Conservation (phyloP, 1,140 invertebrate genomes). For the Anoplophora glabripennis region DNA sequence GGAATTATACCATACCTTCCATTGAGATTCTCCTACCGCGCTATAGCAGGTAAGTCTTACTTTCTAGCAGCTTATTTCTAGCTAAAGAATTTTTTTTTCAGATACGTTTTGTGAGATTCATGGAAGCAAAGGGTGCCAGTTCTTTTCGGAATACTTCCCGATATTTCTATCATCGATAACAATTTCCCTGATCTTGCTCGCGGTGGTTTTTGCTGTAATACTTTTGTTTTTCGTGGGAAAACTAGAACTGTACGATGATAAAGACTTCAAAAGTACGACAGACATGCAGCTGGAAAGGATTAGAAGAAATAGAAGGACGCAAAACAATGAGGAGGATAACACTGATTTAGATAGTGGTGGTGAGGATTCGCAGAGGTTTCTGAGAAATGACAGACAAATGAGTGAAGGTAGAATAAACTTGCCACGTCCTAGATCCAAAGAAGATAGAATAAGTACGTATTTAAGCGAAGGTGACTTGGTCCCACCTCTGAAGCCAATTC, state of each 20-base stretch:
- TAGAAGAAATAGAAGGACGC: neutral
- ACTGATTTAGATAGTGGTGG: neutral
- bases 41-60: slow-evolving; percentile 50
- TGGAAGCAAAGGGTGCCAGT: slow-evolving; percentile 26
- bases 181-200: slow-evolving; percentile 28
- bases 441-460: slow-evolving; percentile 24
- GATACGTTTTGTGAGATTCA: slow-evolving; percentile 26
- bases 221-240: slow-evolving; percentile 20
- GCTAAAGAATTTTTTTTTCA: neutral
- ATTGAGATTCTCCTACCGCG: slow-evolving; percentile 55
- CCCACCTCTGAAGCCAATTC: slow-evolving; percentile 9
- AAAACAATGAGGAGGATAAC: slow-evolving; percentile 1
- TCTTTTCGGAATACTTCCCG: slow-evolving; percentile 33
- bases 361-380: neutral
- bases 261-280: slow-evolving; percentile 5
- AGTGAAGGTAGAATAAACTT: slow-evolving; percentile 21
- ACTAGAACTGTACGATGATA: slow-evolving; percentile 22
- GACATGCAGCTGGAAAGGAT: neutral
- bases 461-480: slow-evolving; percentile 23
- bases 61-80: neutral
- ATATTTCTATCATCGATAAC: slow-evolving; percentile 33
- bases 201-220: slow-evolving; percentile 22
- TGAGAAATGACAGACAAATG: slow-evolving; percentile 10
- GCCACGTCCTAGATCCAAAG: slow-evolving; percentile 12
- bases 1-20: slow-evolving; percentile 56